Percentiles rank a stretch among this genome's conserved stretches.
These are phyloP conservation scores for Apocheima hispidaria DNA, from an alignment of 2,888 invertebrate species.

Conservation along the genomic window DNA sequence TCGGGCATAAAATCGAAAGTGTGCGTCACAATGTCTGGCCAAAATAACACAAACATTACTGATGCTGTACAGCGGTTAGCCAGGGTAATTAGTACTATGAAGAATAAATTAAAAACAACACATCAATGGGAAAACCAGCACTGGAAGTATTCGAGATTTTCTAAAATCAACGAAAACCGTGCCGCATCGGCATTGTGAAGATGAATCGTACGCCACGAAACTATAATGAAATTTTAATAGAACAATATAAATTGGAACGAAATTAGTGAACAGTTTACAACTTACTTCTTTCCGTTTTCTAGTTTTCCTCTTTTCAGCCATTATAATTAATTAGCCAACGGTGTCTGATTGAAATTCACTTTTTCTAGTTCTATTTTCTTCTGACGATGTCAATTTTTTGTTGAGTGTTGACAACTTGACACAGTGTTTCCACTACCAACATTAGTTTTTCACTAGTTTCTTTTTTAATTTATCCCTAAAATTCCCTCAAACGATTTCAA, in stretches of 20 bases:
- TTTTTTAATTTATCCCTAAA: too few species aligned
- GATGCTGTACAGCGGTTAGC: not conserved
- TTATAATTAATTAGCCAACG: conserved; percentile 72
- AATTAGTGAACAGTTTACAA: conserved; percentile 14
- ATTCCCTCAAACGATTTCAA: too few species aligned
- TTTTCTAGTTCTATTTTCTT: conserved; percentile 50
- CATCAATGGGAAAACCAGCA: not conserved
- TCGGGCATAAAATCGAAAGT: conserved; percentile 52
- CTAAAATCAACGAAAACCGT: conserved; percentile 42
- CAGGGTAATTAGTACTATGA: not conserved
- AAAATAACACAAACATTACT: conserved; percentile 5
- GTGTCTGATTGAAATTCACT: conserved; percentile 52
- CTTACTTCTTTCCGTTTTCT: conserved; percentile 83
- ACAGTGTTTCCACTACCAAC: too few species aligned
- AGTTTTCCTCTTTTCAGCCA: conserved; percentile 83
- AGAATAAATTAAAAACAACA: not conserved
- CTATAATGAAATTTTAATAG: not conserved
- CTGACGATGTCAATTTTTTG: conserved; percentile 42
- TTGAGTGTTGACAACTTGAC: not conserved
- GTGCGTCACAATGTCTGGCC: conserved; percentile 51
- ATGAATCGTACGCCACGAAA: conserved; percentile 17
- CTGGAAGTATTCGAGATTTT: conserved; percentile 12
- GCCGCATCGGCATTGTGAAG: conserved; percentile 49
- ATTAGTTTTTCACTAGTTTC: too few species aligned
- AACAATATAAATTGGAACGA: not conserved